These are phyloP conservation scores for Myotis myotis DNA, from an alignment of 2,797 vertebrate species.

Conservation along the genomic window DNA sequence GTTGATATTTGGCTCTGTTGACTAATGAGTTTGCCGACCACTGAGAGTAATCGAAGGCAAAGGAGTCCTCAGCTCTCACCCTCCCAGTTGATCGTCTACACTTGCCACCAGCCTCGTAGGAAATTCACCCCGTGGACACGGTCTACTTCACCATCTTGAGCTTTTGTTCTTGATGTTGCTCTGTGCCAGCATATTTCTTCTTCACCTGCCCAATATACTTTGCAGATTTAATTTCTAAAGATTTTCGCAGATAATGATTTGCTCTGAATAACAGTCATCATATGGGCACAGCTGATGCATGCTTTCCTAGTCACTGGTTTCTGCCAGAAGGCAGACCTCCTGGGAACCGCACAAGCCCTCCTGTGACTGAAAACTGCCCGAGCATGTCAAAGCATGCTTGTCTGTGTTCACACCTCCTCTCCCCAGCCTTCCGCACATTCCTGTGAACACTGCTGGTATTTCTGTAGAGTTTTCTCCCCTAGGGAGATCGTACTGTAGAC, in stretches of 20 bases:
- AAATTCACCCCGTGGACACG: not conserved
- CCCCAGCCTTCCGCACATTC: not conserved
- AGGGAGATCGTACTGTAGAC: not conserved
- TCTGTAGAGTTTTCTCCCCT: not conserved
- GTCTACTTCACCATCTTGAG: not conserved
- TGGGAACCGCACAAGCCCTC: not conserved
- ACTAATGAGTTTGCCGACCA: too few relatives aligned
- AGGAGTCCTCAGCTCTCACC: not conserved
- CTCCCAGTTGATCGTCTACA: not conserved
- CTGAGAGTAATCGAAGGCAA: not conserved
- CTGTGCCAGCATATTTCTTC: not conserved
- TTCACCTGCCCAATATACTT: not conserved
- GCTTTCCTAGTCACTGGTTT: not conserved
- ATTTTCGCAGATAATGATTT: constrained; percentile 2
- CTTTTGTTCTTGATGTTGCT: not conserved
- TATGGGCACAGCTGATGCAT: not conserved
- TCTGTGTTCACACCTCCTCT: not conserved
- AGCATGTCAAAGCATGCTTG: not conserved
- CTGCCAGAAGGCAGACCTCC: not conserved
- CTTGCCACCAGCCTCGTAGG: not conserved
- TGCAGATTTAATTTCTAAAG: not conserved
- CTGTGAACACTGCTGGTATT: not conserved
- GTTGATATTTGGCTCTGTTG: too few relatives aligned
- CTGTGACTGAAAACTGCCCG: not conserved
- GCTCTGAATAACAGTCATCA: not conserved